Base-by-base conservation (phyloP, 2,888 invertebrate genomes). In the Anticlea derivata region DNA sequence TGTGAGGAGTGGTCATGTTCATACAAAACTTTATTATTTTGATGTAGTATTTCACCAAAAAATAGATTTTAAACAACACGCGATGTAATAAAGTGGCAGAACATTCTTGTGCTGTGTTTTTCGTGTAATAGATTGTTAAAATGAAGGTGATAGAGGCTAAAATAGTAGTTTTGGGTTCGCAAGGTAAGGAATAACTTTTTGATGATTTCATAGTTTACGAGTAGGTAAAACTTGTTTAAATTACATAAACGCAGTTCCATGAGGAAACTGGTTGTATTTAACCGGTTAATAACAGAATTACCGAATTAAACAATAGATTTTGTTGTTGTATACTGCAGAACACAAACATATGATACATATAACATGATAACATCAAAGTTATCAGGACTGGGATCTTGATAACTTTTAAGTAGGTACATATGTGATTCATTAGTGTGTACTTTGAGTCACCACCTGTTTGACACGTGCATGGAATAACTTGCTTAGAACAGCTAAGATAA, bases 131-230 rank as follows among this genome's bases (percentile, higher is more conserved):
- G 58, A 57, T 65, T 57, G 65, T 34, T 50, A 82, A 76, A 77
- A 96, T 96, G 96, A 94, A 93, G 80, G 93, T 93, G 57, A 92
- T 96, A 60, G 94, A 95, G 79, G 96, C 95, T 53, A 97, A 97
- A 93, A 94, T 97, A 41, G 96, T 97, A 40, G 94, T 96, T 60
- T 91, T 97, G 51, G 97, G 97, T 46, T 92, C 95, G 41, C 94
- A 95, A 93, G 95, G 95, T 96, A 92, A 91, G 78, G 26, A 52
- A 54, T 40, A 50, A 48, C 40, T 41, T 52, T 54, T 48, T 20
- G 56, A 59, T 61, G 61, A 59, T 59, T 61, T 59, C 55, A 57
- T 53, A 10, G 8, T 3, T n/a, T 6, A 5, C 20, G 6, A 5
- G 38, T 13, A 38, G n/a, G 23, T 11, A 50, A 57, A 61, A 61